These are phyloP conservation scores for Silurus lanzhouensis DNA, from an alignment of 2,797 vertebrate species.

Conservation along the genomic window DNA sequence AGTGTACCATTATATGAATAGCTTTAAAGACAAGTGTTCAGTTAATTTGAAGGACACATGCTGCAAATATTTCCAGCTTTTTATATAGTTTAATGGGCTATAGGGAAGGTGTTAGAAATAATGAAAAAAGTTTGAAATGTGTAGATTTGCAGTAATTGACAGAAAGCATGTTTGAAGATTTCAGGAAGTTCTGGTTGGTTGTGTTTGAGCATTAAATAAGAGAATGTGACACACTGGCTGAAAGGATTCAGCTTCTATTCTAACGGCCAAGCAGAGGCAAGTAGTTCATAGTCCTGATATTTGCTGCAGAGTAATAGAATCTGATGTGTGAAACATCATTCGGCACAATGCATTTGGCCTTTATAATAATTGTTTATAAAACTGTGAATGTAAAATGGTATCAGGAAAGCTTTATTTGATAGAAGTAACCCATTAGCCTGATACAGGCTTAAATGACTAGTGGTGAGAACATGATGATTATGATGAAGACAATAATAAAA, in stretches of 20 bases:
- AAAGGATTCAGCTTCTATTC: not conserved
- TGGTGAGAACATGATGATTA: not conserved
- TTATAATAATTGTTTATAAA: not conserved
- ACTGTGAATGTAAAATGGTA: not conserved
- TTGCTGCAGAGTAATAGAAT: not conserved
- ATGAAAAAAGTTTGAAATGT: not conserved
- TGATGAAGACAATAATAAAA: not conserved
- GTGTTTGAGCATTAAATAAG: not conserved
- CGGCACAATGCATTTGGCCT: not conserved
- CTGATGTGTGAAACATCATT: not conserved
- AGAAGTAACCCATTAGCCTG: not conserved
- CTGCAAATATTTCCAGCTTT: not conserved
- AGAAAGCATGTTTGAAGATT: not conserved
- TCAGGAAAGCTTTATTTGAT: not conserved
- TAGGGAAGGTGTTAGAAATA: not conserved
- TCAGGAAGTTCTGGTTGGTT: not conserved
- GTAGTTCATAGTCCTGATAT: not conserved
- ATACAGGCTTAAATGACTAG: not conserved
- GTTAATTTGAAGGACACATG: not conserved
- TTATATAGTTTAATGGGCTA: not conserved
- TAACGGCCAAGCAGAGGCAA: not conserved
- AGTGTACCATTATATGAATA: slow-evolving; percentile 1
- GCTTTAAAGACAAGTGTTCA: not conserved
- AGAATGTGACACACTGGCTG: not conserved
- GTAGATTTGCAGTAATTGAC: not conserved